Conservation (phyloP, 2,797 vertebrate genomes). For the Lithobates pipiens region DNA sequence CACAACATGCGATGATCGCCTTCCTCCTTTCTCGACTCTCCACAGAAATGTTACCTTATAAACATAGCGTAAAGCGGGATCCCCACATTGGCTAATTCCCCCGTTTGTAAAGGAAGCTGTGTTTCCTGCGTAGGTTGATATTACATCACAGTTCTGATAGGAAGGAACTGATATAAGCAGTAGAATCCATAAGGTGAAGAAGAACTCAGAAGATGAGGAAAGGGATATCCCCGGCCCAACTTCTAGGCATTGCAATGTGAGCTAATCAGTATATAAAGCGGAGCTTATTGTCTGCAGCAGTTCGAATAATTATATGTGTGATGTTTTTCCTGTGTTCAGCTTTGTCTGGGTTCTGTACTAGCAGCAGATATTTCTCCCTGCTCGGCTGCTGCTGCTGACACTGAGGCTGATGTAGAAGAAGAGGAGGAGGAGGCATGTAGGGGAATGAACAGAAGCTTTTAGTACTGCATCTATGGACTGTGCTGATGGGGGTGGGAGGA, state of each 20-base stretch:
- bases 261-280: conserved; percentile 7
- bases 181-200: conserved; percentile 48
- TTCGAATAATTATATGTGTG: not conserved
- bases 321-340: conserved; percentile 1
- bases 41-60: conserved; percentile 36
- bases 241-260: conserved; percentile 21
- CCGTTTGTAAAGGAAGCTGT: conserved; percentile 6
- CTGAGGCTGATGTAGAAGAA: conserved; percentile 62
- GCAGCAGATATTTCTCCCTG: conserved; percentile 47
- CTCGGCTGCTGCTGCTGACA: conserved; percentile 40
- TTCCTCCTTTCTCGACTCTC: conserved; percentile 63
- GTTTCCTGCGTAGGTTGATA: conserved; percentile 36
- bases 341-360: conserved; percentile 15
- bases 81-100: conserved; percentile 15
- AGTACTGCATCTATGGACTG: conserved; percentile 67
- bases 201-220: conserved; percentile 6
- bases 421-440: conserved; percentile 60
- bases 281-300: conserved; percentile 15
- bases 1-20: conserved; percentile 71
- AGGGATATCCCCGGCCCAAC: conserved; percentile 33
- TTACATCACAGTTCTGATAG: conserved; percentile 42
- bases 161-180: conserved; percentile 38
- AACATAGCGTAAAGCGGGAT: conserved; percentile 33
- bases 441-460: conserved; percentile 63
- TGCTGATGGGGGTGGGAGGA: conserved; percentile 68